Percentiles rank a stretch among this genome's conserved stretches.
These are phyloP conservation scores for Helobdella robusta DNA, from an alignment of 2,888 invertebrate genomes.

Conservation along the genomic window DNA sequence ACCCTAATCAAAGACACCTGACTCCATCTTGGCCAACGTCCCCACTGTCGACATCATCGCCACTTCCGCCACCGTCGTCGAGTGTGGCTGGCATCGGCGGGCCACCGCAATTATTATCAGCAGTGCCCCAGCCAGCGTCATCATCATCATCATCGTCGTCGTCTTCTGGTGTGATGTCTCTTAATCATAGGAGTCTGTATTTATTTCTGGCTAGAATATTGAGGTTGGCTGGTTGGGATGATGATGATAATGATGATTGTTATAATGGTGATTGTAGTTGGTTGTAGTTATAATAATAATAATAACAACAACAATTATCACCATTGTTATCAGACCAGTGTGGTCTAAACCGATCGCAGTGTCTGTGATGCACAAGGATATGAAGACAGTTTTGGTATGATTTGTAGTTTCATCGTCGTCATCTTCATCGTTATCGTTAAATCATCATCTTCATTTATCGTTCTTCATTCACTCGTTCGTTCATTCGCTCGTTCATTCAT, in stretches of 20 bases:
- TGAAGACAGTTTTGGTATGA: background rate
- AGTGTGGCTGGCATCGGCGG: too few species aligned
- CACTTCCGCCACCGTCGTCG: background rate
- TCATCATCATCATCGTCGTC: background rate
- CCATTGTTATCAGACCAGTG: slow-evolving; percentile 1
- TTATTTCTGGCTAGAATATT: slow-evolving; percentile 78
- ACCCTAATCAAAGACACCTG: too few species aligned
- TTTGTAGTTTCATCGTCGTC: background rate
- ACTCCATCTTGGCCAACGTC: too few species aligned
- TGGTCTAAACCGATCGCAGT: slow-evolving; percentile 4
- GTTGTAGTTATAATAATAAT: too few species aligned
- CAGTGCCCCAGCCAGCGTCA: background rate
- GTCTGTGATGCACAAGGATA: slow-evolving; percentile 6
- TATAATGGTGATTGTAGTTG: too few species aligned
- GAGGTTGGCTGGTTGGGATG: slow-evolving; percentile 42
- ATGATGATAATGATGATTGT: too few species aligned
- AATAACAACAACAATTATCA: background rate
- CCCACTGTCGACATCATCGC: background rate
- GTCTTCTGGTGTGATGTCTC: slow-evolving; percentile 55
- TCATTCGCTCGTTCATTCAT: too few species aligned
- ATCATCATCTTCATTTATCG: too few species aligned
- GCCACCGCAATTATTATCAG: too few species aligned
- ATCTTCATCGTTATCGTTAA: background rate
- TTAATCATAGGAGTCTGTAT: slow-evolving; percentile 87
- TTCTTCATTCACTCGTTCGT: too few species aligned